Evolutionary conservation across 2,888 invertebrate genomes (phyloP).

Genomic region (Unio pictorum): DNA sequence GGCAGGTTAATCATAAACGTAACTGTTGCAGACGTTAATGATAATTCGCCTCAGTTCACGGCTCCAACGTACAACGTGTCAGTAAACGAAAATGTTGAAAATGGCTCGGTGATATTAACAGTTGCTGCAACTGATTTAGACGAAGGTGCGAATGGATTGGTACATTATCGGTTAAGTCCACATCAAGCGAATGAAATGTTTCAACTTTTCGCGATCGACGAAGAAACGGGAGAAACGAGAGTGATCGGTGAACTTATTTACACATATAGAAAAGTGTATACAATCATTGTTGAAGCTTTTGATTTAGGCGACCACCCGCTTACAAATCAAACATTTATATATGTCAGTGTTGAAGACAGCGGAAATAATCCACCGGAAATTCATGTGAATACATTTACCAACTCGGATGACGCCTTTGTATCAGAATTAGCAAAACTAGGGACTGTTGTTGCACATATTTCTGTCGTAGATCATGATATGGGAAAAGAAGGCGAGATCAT

Average conservation of each 20-base stretch:
- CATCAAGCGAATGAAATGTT: conserved; percentile 15
- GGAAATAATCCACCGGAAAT: conserved; percentile 27
- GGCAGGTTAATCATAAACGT: conserved; percentile 63
- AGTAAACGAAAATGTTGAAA: conserved; percentile 71
- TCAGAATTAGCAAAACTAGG: conserved; percentile 10
- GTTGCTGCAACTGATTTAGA: conserved; percentile 92
- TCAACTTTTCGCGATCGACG: conserved; percentile 16
- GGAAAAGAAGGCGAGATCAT: conserved; percentile 18
- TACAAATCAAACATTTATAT: conserved; percentile 9
- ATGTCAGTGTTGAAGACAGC: conserved; percentile 13
- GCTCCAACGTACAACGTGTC: conserved; percentile 87
- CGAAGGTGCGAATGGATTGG: conserved; percentile 92
- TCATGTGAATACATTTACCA: conserved; percentile 11
- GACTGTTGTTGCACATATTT: conserved; percentile 13
- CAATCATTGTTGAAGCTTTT: conserved; percentile 16
- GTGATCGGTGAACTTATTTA: conserved; percentile 15
- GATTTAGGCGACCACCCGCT: conserved; percentile 17
- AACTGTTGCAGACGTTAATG: conserved; percentile 73
- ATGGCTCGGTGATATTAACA: conserved; percentile 78
- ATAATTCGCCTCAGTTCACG: conserved; percentile 92
- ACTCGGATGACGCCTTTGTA: conserved; percentile 4
- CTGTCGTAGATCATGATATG: conserved; percentile 18
- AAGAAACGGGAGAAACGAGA: conserved; percentile 12
- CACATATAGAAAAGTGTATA: conserved; percentile 15
- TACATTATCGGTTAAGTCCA: conserved; percentile 86